These are phyloP conservation scores for Drosophila nigrodunni DNA, from an alignment of 1,140 invertebrate genomes.

Conservation along the genomic window DNA sequence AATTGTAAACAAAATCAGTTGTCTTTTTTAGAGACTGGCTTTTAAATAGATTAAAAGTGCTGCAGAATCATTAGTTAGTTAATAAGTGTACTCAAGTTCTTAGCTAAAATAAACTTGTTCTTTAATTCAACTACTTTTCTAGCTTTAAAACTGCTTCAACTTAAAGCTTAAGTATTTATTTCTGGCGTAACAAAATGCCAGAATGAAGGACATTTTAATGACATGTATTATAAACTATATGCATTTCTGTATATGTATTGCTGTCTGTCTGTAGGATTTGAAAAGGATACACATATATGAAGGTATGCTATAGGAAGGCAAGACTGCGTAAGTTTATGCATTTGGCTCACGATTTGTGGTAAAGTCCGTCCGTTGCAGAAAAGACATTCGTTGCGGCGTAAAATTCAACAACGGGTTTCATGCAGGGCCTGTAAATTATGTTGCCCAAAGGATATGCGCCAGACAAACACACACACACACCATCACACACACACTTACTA, in stretches of 20 bases:
- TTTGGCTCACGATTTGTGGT: constrained; percentile 73
- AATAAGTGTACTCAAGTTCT: no score
- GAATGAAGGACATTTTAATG: constrained; percentile 59
- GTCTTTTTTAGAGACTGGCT: no score
- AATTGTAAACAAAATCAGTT: no score
- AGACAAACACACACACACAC: constrained; percentile 47
- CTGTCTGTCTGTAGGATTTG: constrained; percentile 61
- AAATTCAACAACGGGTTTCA: constrained; percentile 64
- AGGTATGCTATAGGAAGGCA: constrained; percentile 17
- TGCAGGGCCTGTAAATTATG: constrained; percentile 61
- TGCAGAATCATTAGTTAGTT: no score
- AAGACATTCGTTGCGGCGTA: constrained; percentile 70
- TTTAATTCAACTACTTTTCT: no score
- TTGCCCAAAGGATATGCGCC: constrained; percentile 78
- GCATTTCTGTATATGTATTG: neutral
- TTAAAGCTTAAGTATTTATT: no score
- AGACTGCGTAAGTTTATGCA: constrained; percentile 70
- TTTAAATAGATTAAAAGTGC: no score
- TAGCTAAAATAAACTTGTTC: no score
- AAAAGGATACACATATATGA: constrained; percentile 1
- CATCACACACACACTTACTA: constrained; percentile 8
- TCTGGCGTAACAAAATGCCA: no score
- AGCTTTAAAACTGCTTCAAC: no score
- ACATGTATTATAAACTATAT: constrained; percentile 55
- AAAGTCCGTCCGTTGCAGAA: constrained; percentile 39